Evolutionary conservation across 2,113 vertebrate genomes (phyloP), one percentile per base, ranked within the genome.

Genomic region (Istiophorus platypterus): DNA sequence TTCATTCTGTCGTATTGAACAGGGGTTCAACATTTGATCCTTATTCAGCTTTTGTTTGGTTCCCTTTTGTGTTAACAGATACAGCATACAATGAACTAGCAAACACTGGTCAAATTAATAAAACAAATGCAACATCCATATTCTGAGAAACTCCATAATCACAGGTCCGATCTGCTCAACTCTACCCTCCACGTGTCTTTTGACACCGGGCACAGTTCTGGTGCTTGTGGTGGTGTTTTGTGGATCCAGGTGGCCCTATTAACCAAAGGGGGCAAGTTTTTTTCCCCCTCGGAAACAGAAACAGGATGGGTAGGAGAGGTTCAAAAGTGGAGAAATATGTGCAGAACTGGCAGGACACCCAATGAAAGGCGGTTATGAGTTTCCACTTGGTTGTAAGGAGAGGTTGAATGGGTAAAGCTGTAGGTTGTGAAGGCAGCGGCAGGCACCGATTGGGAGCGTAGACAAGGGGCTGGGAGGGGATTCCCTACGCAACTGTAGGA

Each of bases 331-430:
- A 81, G 20, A 79, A 66, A 49, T 70, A 65, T 59, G 76, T 52
- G 52, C 61, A 85, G 73, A 72, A 65, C 64, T 85, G 86, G 83
- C 84, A 86, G 71, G 81, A 78, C 68, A 84, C 31, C 67, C 70
- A 74, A 64, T 88, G 64, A 89, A 91, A 89, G 61, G 62, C 72
- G 65, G 34, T 81, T 81, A 76, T 82, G 76, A 86, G 76, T 90
- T 87, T 87, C 79, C 79, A 76, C 83, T 74, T 66, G 76, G 72
- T 80, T 82, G 75, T 79, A 67, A 81, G 74, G 62, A 77, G 75
- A 76, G 31, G 77, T 52, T 57, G 26, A 52, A 45, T 34, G 76
- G 61, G 76, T 76, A 5, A 71, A 54, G 29, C n/a, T 51, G 58
- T 8, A 42, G 27, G 54, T 20, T 26, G 34, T 24, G 15, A 45